Base-by-base conservation (phyloP, 2,113 vertebrate genomes). In the Xerus inauris region DNA sequence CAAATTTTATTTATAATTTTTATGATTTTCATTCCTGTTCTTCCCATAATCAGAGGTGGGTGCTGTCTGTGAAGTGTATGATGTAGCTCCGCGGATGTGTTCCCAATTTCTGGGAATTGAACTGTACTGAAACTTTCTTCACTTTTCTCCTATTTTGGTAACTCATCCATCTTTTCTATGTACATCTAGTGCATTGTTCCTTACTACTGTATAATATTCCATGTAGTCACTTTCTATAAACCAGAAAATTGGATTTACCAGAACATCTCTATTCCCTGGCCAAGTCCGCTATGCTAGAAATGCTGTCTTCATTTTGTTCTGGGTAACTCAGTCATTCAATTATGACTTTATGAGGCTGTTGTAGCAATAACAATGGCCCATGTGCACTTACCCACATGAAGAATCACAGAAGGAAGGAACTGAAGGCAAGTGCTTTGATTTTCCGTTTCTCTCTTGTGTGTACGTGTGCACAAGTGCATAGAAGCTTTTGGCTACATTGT, bases 401-500 rank as follows among this genome's bases (percentile, higher is more conserved):
- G 76, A 95, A 85, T 88, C 77, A 54, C 0, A 3, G 81, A 8
- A 80, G 72, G 57, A 79, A 51, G 79, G 88, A 89, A 72, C 38
- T 38, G 2, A 86, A 75, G 57, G 64, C 47, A 17, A 67, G 30
- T 47, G 38, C 59, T 92, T 51, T 79, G 67, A 65, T 80, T 91
- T 71, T 47, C 19, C 13, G 28, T 13, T 38, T 82, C 62, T 83
- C 54, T 76, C 28, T 28, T 51, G 13, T 75, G n/a, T 57, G 84
- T 83, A 87, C 84, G 65, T 95, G 20, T 24, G 35, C 49, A 42
- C 13, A 14, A 80, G 65, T 19, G 32, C 49, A 1, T n/a, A 26
- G 14, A 67, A 42, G n/a, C 97, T 97, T 97, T 94, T 90, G 97
- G 94, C 95, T 96, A 62, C 62, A 81, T 94, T 97, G 94, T 95